A percentile compares a stretch with the other conserved stretches of the same genome.
These are phyloP conservation scores for Apamea crenata DNA, from an alignment of 2,888 invertebrate species.

Conservation along the genomic window DNA sequence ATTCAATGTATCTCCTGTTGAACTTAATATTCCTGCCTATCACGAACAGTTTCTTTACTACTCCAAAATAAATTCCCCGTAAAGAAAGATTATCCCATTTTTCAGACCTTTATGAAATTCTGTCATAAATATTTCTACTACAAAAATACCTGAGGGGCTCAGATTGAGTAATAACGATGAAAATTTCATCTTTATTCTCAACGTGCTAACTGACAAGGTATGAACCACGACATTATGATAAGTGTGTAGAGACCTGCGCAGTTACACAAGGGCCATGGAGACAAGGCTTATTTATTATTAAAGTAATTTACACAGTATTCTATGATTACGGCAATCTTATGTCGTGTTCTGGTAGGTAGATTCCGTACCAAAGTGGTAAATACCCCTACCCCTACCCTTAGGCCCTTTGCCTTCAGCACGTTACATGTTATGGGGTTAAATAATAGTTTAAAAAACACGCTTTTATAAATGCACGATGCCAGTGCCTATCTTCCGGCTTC, in stretches of 20 bases:
- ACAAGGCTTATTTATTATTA: neutral
- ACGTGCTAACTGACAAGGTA: neutral
- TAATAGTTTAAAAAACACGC: no score
- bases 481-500: no score
- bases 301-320: neutral
- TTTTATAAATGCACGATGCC: no score
- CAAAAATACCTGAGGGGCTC: conserved; percentile 10
- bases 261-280: neutral
- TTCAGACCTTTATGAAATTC: conserved; percentile 28
- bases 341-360: neutral
- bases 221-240: conserved; percentile 40
- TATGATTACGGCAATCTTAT: neutral
- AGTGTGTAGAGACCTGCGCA: neutral
- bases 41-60: neutral
- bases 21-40: neutral
- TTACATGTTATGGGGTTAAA: neutral
- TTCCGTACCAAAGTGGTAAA: neutral
- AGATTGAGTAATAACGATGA: conserved; percentile 39
- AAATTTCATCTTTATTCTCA: conserved; percentile 37
- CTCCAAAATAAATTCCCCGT: neutral
- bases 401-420: neutral
- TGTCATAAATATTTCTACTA: conserved; percentile 38
- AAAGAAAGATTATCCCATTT: conserved; percentile 27
- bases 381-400: no score
- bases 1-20: neutral